Evolutionary conservation across 2,113 vertebrate species (phyloP), one percentile per base, ranked within the genome.

Genomic region (Pimephales promelas): DNA sequence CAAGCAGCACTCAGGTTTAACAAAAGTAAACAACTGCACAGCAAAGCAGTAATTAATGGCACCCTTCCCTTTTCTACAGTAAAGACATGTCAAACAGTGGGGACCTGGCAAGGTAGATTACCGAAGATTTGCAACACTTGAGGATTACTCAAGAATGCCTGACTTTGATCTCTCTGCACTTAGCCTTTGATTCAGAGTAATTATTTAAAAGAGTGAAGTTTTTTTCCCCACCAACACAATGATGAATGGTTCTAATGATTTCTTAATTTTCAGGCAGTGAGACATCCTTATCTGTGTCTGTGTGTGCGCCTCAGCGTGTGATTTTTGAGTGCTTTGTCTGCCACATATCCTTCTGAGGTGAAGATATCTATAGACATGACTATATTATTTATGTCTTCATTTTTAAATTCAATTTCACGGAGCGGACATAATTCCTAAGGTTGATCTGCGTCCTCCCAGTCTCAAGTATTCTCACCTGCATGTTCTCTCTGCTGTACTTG

Each of bases 11-110:
- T 92, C 90, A 91, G 89, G 90, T 83, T 88, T 92, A 79, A 88
- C 85, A 88, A 90, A 91, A 90, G 91, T 92, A 92, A 93, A 94
- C 91, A 93, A 89, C 26, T 71, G 89, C 86, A 89, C 89, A 88
- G 84, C 85, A 86, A 84, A 81, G 59, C 62, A 54, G 28, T 91
- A 93, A 93, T 92, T 91, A 90, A 94, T 93, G 89, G 89, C 89
- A 88, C 86, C 82, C 78, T 88, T 90, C 83, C 89, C 90, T 92
- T 91, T 93, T 83, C 92, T 94, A 93, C 92, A 93, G 93, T 94
- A 93, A 93, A 93, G 92, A 87, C 86, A 92, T 91, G 92, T 93
- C 93, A 94, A 93, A 93, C 90, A 89, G 87, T 90, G 90, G 90
- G 92, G 90, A 90, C 88, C 89, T 74, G 85, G 81, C 86, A 84